Conservation (phyloP, 2,113 vertebrate species). For the Monopterus albus region DNA sequence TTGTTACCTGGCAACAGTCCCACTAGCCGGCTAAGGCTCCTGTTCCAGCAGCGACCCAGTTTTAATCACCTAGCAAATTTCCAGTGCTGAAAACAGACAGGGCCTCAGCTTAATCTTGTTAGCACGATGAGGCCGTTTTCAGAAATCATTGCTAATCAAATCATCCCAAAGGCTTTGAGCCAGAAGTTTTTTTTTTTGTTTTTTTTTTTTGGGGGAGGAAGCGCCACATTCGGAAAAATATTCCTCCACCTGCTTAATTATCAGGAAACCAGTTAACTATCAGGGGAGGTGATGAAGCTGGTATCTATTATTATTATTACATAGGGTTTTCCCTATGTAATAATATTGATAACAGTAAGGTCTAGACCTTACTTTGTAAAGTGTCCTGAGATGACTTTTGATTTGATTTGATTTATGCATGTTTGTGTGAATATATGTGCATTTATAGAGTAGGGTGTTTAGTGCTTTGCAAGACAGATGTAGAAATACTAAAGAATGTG, state of each 20-base stretch:
- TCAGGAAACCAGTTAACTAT: no score
- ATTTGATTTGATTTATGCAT: no score
- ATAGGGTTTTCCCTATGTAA: no score
- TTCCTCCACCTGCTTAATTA: no score
- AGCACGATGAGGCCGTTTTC: conserved; percentile 90
- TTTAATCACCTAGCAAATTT: conserved; percentile 87
- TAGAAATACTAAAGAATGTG: no score
- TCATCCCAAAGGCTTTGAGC: conserved; percentile 85
- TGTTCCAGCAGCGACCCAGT: conserved; percentile 82
- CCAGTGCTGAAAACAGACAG: conserved; percentile 85
- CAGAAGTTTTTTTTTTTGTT: conserved; percentile 48
- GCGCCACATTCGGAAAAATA: no score
- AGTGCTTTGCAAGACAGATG: conserved; percentile 23
- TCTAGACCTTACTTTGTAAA: no score
- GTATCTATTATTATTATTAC: no score
- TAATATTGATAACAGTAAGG: no score
- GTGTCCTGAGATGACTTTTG: no score
- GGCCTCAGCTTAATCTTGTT: conserved; percentile 90
- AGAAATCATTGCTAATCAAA: conserved; percentile 90
- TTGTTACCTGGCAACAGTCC: conserved; percentile 89
- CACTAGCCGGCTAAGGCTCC: conserved; percentile 75
- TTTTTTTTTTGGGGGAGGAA: conserved; percentile 37
- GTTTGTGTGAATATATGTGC: conserved; percentile 54
- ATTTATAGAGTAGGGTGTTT: not conserved
- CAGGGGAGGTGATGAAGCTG: conserved; percentile 44